Base-by-base conservation (phyloP, 2,888 invertebrate species). In the Callosobruchus maculatus region DNA sequence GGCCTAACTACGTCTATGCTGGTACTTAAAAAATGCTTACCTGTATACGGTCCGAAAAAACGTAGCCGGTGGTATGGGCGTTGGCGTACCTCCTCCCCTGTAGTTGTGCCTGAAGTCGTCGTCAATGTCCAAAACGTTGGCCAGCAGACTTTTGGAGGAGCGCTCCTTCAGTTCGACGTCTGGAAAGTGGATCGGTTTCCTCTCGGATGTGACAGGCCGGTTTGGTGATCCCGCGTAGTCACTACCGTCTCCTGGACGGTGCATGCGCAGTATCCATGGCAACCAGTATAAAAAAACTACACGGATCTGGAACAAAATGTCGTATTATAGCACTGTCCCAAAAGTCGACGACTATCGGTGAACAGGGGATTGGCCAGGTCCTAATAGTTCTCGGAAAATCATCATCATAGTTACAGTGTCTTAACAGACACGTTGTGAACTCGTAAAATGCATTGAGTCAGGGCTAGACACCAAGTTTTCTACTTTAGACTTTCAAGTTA, bases 231-330 rank as follows among this genome's bases (percentile, higher is more conserved):
- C 81, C 22, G 83, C 82, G 22, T 77, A 82, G 72, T 82, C 82
- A 74, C 80, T 81, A 71, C 77, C 77, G 69, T 82, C 79, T 31
- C 79, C 77, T 26, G 95, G 95, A 81, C 94, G 89, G 84, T 94
- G 93, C 98, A 99, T 99, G 84, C 98, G 93, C 86, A 99, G 91
- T 83, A 98, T 88, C 93, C 97, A 97, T 82, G 99, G 99, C 88
- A 99, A 91, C 97, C 98, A 99, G 88, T 95, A 95, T 85, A 99
- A 92, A 89, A 99, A 96, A 86, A 98, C 93, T 85, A 94, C 91
- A 87, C 93, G 94, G 85, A 97, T 93, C 96, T 96, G 89, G 20
- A 86, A 49, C 1, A 49, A 13, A 49, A 49, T 7, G 13, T 1
- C 1, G 7, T 18, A 49, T 49, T 49, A 1, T 49, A 13, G 13